phyloP scores from a whole-genome alignment of 2,113 vertebrate genomes.

The Eretmochelys imbricata region DNA sequence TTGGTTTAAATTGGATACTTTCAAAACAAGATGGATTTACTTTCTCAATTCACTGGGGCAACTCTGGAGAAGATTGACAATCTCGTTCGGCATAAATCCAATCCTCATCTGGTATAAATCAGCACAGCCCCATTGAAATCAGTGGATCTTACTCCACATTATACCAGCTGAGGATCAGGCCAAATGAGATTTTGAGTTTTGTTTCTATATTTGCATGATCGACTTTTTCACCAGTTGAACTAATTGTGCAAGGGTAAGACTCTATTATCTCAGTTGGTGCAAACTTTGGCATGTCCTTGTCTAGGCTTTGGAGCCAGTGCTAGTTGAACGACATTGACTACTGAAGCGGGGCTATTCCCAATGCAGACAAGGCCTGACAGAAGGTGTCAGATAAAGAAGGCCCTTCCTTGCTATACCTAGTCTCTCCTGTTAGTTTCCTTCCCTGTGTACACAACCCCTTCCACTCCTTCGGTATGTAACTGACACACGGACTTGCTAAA shows the following conservation, averaged over 20 bases:
- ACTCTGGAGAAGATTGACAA: neutral
- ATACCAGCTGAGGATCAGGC: neutral
- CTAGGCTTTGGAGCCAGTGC: neutral
- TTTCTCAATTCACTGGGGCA: neutral
- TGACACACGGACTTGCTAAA: conserved; percentile 24
- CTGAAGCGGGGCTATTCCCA: neutral
- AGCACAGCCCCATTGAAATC: neutral
- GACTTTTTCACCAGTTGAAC: neutral
- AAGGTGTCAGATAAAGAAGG: neutral
- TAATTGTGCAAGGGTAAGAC: neutral
- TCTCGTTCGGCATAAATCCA: neutral
- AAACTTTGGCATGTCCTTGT: neutral
- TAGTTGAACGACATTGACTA: neutral
- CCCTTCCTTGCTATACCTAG: neutral
- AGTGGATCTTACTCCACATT: neutral
- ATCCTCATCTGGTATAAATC: neutral
- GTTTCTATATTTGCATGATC: neutral
- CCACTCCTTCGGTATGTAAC: neutral
- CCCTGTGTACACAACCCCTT: neutral
- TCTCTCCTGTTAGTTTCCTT: neutral
- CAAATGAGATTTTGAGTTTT: neutral
- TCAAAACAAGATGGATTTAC: neutral
- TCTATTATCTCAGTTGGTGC: neutral
- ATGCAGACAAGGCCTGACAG: neutral
- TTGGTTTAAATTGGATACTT: neutral